Evolutionary conservation across 2,113 vertebrate species (phyloP).

Genomic region (Myotis yumanensis): DNA sequence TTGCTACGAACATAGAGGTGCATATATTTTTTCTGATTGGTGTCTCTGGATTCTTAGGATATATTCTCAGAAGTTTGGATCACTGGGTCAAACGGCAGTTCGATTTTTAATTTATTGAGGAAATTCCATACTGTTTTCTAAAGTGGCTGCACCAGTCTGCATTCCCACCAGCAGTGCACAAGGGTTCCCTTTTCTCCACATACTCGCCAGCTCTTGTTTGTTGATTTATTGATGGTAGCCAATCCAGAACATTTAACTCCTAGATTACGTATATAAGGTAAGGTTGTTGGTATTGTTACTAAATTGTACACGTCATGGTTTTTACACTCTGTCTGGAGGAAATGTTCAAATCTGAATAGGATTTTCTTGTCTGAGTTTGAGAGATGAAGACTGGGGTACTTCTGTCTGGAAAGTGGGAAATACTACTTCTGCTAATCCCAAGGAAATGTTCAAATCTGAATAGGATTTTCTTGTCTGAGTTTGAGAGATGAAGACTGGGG

Average conservation of each 20-base stretch:
- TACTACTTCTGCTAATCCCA: not conserved
- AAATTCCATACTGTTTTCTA: too few species aligned
- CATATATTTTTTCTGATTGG: too few species aligned
- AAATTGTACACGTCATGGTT: not conserved
- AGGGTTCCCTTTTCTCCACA: too few species aligned
- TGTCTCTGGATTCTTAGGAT: too few species aligned
- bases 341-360: not conserved
- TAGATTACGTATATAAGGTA: not conserved
- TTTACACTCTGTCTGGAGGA: not conserved
- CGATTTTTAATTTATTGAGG: too few species aligned
- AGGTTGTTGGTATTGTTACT: not conserved
- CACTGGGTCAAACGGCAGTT: too few species aligned
- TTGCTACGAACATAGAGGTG: too few species aligned
- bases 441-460: not conserved
- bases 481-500: not conserved
- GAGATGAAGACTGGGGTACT: not conserved
- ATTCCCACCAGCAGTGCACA: too few species aligned
- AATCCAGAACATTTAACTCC: not conserved
- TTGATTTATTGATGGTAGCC: too few species aligned
- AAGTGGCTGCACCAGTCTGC: too few species aligned
- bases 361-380: not conserved
- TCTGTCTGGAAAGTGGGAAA: not conserved
- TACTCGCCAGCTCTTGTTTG: too few species aligned
- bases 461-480: not conserved
- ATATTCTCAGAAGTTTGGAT: too few species aligned